A percentile compares a stretch with the other conserved stretches of the same genome.
Conservation (phyloP, 2,888 invertebrate species). For the Brachynemurus nebulosus region DNA sequence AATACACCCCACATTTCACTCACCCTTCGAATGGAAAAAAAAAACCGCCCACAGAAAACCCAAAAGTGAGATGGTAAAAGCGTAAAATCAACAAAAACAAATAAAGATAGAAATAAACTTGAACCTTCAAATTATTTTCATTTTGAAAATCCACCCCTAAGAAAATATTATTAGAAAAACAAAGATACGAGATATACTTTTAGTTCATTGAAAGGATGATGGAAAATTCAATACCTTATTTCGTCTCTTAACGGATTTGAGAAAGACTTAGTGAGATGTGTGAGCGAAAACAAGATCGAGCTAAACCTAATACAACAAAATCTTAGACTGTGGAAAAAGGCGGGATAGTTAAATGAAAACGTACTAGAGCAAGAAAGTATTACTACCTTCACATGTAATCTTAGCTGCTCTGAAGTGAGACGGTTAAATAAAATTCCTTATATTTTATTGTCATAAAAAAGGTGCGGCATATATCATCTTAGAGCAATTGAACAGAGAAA, state of each 20-base stretch:
- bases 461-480: conserved; percentile 5
- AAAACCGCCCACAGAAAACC: conserved; percentile 1
- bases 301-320: neutral
- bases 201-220: neutral
- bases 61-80: neutral
- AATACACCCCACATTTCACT: neutral
- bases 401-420: no score
- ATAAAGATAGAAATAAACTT: conserved; percentile 1
- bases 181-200: neutral
- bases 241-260: neutral
- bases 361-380: neutral
- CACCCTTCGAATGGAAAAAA: conserved; percentile 2
- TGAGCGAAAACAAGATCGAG: neutral
- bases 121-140: conserved; percentile 2
- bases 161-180: neutral
- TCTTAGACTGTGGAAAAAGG: neutral
- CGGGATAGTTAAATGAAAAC: conserved; percentile 1
- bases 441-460: conserved; percentile 6
- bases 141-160: conserved; percentile 2
- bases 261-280: conserved; percentile 1
- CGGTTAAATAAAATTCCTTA: neutral
- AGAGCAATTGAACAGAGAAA: neutral
- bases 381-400: neutral
- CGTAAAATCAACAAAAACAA: neutral
- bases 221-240: conserved; percentile 1